Percentiles rank a stretch among this genome's conserved stretches.
Evolutionary conservation across 2,113 vertebrate genomes (phyloP).

Genomic region (Penelope pileata): DNA sequence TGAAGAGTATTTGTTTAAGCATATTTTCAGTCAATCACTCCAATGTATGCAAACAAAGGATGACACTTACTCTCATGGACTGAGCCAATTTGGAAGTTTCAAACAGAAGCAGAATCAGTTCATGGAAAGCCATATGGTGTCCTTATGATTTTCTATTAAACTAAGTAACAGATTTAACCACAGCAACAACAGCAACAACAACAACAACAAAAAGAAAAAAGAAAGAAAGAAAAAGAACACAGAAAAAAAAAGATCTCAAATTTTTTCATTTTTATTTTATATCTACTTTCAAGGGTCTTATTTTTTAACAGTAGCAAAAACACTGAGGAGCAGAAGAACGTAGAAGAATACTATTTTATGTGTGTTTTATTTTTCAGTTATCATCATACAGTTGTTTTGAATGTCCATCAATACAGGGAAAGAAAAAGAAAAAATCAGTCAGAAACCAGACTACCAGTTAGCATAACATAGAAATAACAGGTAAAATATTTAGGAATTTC

Average conservation of each 20-base stretch:
- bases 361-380: neutral
- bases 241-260: neutral
- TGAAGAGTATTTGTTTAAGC: neutral
- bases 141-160: constrained; percentile 53
- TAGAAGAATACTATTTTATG: neutral
- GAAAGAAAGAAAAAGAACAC: neutral
- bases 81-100: constrained; percentile 37
- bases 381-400: neutral
- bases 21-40: neutral
- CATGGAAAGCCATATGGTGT: constrained; percentile 29
- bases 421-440: neutral
- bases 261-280: neutral
- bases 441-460: neutral
- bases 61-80: constrained; percentile 13
- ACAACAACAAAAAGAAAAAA: neutral
- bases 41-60: constrained; percentile 14
- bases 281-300: neutral
- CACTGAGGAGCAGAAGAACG: neutral
- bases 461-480: neutral
- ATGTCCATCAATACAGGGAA: neutral
- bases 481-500: neutral
- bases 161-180: constrained; percentile 40
- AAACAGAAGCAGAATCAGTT: constrained; percentile 32
- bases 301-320: neutral
- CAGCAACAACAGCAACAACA: neutral